Base-by-base conservation (phyloP, 2,113 vertebrate species). In the Donacobius atricapilla region DNA sequence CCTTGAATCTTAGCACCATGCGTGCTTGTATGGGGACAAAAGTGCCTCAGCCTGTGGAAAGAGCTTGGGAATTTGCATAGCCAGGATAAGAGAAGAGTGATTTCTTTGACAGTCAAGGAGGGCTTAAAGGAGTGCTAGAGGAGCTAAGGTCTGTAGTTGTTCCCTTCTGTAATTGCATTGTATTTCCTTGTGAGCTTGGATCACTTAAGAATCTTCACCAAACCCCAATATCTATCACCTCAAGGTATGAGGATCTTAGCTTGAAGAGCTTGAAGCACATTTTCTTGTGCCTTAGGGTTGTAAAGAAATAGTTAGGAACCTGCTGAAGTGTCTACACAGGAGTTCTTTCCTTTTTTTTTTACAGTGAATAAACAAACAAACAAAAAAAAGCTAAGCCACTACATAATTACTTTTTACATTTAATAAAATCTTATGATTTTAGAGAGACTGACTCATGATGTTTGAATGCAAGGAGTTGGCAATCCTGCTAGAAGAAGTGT, bases 261-360 rank as follows among this genome's bases (percentile, higher is more conserved):
- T n/a, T n/a, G n/a, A n/a, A n/a, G n/a, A n/a, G n/a, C 78, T 69
- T 76, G 48, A 87, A 91, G 58, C 54, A 37, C 20, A 28, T 73
- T 89, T 89, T n/a, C n/a, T 72, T 87, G 70, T 90, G 71, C 42
- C 42, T 90, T 61, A 13, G 65, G 54, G 24, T 63, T 94, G 73
- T 84, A 65, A 94, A 86, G 42, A 83, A 95, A 88, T 63, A 61
- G 27, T 82, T 91, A 42, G 79, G 90, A 96, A 88, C 25, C 27
- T 64, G 39, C 15, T 1, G 14, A 77, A 54, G 23, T 70, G 27
- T 85, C 72, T 88, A 33, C n/a, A 35, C 73, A 71, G 76, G 69
- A 60, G 45, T 87, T 78, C 51, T 79, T 85, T 68, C 44, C 51
- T 82, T 82, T 76, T 66, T 76, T 66, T 85, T 91, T 80, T 82